Conservation (phyloP, 2,797 vertebrate species). For the Acridotheres tristis region DNA sequence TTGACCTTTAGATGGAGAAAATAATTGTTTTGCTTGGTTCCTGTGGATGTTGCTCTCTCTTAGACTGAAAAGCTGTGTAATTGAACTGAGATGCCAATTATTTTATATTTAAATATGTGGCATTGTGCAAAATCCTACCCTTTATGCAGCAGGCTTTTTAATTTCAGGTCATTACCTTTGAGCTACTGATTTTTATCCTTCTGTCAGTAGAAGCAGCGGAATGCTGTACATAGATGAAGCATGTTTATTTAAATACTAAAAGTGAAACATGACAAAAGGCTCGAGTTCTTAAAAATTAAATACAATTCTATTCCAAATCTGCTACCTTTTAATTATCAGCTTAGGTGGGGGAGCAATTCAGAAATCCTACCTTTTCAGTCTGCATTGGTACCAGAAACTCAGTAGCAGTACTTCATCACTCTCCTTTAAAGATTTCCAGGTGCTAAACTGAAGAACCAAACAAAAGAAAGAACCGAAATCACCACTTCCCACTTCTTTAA, state of each 20-base stretch:
- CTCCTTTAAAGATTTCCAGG: neutral
- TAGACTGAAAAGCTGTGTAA: neutral
- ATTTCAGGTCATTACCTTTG: neutral
- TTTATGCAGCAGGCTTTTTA: neutral
- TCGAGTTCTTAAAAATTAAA: neutral
- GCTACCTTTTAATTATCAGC: neutral
- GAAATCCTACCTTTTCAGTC: neutral
- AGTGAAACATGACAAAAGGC: neutral
- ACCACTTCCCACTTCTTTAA: neutral
- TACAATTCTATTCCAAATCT: neutral
- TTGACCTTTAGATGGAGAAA: slow-evolving; percentile 23
- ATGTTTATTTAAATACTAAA: neutral
- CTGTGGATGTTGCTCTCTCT: neutral
- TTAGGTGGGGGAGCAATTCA: neutral
- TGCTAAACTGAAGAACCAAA: neutral
- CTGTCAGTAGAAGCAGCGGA: neutral
- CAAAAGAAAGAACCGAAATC: neutral
- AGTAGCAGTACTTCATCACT: neutral
- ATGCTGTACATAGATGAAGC: neutral
- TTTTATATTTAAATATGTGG: slow-evolving; percentile 3
- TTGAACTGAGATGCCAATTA: slow-evolving; percentile 21
- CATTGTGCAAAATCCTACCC: neutral
- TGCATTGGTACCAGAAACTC: neutral
- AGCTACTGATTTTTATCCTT: neutral
- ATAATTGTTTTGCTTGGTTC: neutral